Percentiles rank a stretch among this genome's conserved stretches.
Conservation (phyloP, 1,140 invertebrate species). For the Bicyclus anynana region DNA sequence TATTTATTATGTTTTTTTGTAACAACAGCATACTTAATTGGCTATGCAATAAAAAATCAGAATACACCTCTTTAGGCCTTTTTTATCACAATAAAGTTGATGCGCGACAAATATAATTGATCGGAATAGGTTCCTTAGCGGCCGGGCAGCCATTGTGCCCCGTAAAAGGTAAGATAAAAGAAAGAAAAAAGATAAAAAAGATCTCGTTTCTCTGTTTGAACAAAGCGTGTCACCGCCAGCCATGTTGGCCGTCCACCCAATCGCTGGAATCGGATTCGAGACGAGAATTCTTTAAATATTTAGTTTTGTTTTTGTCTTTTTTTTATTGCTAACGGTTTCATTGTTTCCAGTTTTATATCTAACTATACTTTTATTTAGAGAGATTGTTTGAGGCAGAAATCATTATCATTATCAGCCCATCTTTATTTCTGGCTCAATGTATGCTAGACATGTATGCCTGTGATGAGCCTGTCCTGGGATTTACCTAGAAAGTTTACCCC, state of each 20-base stretch:
- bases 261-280: constrained; percentile 32
- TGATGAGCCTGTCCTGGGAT: no score
- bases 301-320: constrained; percentile 16
- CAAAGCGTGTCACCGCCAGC: constrained; percentile 67
- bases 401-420: no score
- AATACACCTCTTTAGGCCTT: neutral
- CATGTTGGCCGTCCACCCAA: constrained; percentile 49
- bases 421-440: no score
- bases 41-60: no score
- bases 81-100: constrained; percentile 6
- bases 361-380: neutral
- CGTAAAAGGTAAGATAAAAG: constrained; percentile 61
- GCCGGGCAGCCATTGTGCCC: constrained; percentile 57
- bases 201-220: constrained; percentile 68
- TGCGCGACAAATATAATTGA: constrained; percentile 37
- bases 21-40: no score
- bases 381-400: no score
- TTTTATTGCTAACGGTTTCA: neutral
- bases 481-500: no score
- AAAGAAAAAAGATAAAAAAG: constrained; percentile 56
- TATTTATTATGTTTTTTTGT: no score
- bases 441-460: no score
- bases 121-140: constrained; percentile 56
- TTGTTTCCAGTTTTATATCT: neutral
- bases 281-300: constrained; percentile 22